phyloP scores from a whole-genome alignment of 2,113 vertebrate genomes.

The Lepisosteus oculatus region DNA sequence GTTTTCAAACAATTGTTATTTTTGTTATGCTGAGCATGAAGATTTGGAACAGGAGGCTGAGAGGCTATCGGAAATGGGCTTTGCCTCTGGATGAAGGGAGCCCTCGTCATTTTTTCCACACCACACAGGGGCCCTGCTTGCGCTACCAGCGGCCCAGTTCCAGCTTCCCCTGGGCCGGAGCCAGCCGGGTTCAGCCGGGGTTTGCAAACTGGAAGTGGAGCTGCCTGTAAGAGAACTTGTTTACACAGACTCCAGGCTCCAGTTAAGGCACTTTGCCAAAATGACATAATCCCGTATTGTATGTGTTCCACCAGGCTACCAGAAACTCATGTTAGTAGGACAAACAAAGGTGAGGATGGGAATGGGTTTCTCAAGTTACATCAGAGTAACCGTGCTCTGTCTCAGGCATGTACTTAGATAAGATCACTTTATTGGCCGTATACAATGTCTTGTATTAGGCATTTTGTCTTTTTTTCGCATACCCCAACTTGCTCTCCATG shows the following conservation, averaged over 20 bases:
- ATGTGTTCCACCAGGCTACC: slow-evolving; percentile 46
- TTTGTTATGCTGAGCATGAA: too few species aligned
- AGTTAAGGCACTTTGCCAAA: slow-evolving; percentile 60
- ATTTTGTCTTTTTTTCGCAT: too few species aligned
- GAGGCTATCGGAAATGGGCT: slow-evolving; percentile 33
- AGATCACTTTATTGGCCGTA: background rate
- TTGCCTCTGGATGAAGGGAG: slow-evolving; percentile 47
- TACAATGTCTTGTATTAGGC: too few species aligned
- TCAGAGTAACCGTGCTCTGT: background rate
- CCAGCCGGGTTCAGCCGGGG: slow-evolving; percentile 58
- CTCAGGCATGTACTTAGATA: background rate
- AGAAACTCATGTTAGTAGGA: slow-evolving; percentile 35
- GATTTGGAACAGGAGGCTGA: slow-evolving; percentile 41
- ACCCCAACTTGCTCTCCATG: too few species aligned
- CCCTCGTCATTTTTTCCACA: slow-evolving; percentile 56
- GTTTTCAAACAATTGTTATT: background rate
- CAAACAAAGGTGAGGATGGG: background rate
- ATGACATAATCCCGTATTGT: slow-evolving; percentile 52
- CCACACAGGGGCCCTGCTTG: slow-evolving; percentile 42
- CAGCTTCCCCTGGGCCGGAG: slow-evolving; percentile 45
- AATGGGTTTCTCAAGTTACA: background rate
- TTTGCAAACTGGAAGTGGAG: slow-evolving; percentile 61
- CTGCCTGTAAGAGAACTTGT: slow-evolving; percentile 58
- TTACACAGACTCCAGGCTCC: slow-evolving; percentile 58
- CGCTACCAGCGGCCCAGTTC: slow-evolving; percentile 50